Base-by-base conservation (phyloP, 2,113 vertebrate species). In the Oostethus manadensis region DNA sequence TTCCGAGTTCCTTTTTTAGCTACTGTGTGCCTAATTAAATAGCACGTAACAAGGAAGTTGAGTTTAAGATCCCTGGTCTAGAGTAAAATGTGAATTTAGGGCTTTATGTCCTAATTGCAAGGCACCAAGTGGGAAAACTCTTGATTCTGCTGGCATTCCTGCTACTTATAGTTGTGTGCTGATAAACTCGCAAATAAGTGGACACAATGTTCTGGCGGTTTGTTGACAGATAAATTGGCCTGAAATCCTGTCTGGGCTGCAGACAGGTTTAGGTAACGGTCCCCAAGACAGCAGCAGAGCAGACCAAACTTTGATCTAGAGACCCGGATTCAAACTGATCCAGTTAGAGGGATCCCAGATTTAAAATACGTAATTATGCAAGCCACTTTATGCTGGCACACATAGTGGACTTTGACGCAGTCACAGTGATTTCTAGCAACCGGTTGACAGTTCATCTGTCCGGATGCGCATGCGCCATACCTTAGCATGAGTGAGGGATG, bases 351-450 rank as follows among this genome's bases (percentile, higher is more conserved):
- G 73, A 59, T 66, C 42, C 46, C 62, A 55, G 68, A 70, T 71
- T 73, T 64, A 75, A 45, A 54, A 58, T 8, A n/a, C n/a, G n/a
- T n/a, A 35, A 66, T 86, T 86, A 79, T 21, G 48, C 54, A 82
- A 84, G 64, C 20, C 51, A 59, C 58, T 64, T 51, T 23, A 6
- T 48, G 51, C 56, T 61, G 75, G 63, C 73, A 77, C 60, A 59
- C 14, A 64, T 57, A 49, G 57, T 56, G 38, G 53, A 33, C 10
- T 66, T 22, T 13, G 38, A 13, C 38, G 14, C 38, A 42, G 2
- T 33, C n/a, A n/a, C n/a, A n/a, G n/a, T n/a, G n/a, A n/a, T n/a
- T n/a, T n/a, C n/a, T n/a, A n/a, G n/a, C n/a, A n/a, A n/a, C n/a
- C n/a, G n/a, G n/a, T n/a, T n/a, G n/a, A n/a, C n/a, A n/a, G n/a